A percentile compares a stretch with the other conserved stretches of the same genome.
These are phyloP conservation scores for Sebastes taczanowskii DNA, from an alignment of 2,797 vertebrate species.

Conservation along the genomic window DNA sequence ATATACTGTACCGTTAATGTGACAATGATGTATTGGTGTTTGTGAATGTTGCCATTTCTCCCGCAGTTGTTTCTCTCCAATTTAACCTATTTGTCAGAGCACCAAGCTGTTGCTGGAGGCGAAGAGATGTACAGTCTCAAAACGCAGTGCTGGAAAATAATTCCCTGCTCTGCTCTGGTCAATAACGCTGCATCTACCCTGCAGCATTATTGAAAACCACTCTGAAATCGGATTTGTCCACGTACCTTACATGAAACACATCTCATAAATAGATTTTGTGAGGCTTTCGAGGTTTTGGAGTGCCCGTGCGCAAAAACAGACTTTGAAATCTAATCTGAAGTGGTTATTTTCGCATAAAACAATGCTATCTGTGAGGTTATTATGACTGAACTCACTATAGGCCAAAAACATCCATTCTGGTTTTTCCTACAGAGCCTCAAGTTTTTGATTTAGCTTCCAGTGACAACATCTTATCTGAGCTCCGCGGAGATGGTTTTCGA, in stretches of 20 bases:
- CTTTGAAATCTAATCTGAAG: constrained; percentile 18
- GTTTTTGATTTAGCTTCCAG: constrained; percentile 24
- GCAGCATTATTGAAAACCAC: constrained; percentile 44
- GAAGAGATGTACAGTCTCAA: constrained; percentile 22
- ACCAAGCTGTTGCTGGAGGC: constrained; percentile 25
- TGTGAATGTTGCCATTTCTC: constrained; percentile 12
- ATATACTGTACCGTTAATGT: constrained; percentile 25
- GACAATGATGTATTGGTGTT: constrained; percentile 49
- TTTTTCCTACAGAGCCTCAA: neutral
- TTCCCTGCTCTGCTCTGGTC: constrained; percentile 47
- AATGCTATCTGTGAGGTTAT: neutral
- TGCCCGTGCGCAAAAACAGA: neutral
- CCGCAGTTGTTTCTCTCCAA: constrained; percentile 27
- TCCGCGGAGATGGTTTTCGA: constrained; percentile 18
- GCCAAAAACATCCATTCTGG: neutral
- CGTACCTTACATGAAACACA: constrained; percentile 27
- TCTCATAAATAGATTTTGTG: constrained; percentile 40
- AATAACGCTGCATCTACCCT: constrained; percentile 59
- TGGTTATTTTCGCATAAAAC: constrained; percentile 20
- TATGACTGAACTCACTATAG: neutral
- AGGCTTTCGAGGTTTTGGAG: neutral
- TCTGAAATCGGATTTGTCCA: constrained; percentile 55
- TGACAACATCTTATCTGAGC: constrained; percentile 38
- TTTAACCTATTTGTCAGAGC: constrained; percentile 39
- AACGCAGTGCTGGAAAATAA: constrained; percentile 28